Conservation (phyloP, 2,113 vertebrate species). For the Lepus europaeus region DNA sequence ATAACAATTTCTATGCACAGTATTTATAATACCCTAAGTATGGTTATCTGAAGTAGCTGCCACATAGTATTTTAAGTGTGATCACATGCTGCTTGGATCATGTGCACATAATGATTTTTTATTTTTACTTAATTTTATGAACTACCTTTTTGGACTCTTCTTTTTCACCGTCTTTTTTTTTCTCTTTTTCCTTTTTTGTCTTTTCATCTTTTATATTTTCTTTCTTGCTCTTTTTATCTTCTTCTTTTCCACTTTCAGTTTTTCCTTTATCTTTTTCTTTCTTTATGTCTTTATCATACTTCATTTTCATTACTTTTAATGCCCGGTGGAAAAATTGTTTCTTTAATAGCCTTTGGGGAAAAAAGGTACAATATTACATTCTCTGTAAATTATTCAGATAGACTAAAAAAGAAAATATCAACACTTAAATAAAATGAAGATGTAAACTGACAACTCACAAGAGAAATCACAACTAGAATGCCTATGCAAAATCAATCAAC, state of each 20-base stretch:
- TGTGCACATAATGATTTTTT: neutral
- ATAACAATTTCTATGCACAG: conserved; percentile 14
- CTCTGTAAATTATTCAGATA: conserved; percentile 9
- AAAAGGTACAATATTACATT: conserved; percentile 3
- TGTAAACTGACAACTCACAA: neutral
- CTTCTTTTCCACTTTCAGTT: conserved; percentile 92
- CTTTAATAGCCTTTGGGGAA: conserved; percentile 93
- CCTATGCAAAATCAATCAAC: neutral
- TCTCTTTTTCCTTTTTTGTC: conserved; percentile 90
- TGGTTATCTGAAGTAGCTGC: neutral
- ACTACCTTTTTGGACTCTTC: conserved; percentile 94
- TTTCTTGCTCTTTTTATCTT: conserved; percentile 94
- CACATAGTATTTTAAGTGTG: neutral
- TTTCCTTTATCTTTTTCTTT: conserved; percentile 93
- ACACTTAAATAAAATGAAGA: conserved; percentile 52
- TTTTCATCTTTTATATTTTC: conserved; percentile 90
- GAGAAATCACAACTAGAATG: conserved; percentile 49
- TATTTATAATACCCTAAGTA: conserved; percentile 18
- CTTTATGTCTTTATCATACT: conserved; percentile 95
- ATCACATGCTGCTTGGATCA: neutral
- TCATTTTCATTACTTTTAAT: conserved; percentile 99
- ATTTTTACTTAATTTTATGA: conserved; percentile 59
- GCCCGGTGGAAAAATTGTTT: conserved; percentile 99
- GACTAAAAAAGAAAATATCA: conserved; percentile 52
- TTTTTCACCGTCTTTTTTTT: conserved; percentile 94